A percentile compares a stretch with the other conserved stretches of the same genome.
These are phyloP conservation scores for Tupaia chinensis DNA, from an alignment of 2,113 vertebrate species.

Conservation along the genomic window DNA sequence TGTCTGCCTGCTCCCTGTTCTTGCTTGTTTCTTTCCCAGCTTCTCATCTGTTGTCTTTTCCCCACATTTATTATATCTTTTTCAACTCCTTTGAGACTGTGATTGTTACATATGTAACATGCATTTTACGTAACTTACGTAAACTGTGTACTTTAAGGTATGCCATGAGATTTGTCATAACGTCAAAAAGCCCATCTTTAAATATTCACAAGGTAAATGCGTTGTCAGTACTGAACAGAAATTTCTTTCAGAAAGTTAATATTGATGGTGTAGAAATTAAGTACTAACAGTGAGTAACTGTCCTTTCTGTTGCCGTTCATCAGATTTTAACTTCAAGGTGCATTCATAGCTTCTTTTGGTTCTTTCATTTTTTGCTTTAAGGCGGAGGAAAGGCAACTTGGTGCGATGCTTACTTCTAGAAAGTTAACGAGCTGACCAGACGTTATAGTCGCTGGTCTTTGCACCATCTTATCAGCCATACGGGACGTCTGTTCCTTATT, in stretches of 20 bases:
- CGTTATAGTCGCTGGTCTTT: not conserved
- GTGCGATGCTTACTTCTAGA: not conserved
- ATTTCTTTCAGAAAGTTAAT: not conserved
- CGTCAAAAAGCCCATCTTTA: not conserved
- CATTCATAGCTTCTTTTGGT: not conserved
- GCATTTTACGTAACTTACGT: not conserved
- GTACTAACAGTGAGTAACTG: not conserved
- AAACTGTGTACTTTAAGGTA: not conserved
- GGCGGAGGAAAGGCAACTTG: not conserved
- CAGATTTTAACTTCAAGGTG: conserved; percentile 32
- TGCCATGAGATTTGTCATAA: not conserved
- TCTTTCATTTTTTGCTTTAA: conserved; percentile 16
- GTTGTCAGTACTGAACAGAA: not conserved
- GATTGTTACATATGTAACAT: not conserved
- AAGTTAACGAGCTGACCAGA: not conserved
- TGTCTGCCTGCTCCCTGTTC: not conserved
- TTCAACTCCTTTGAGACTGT: not conserved
- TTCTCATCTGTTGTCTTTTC: conserved; percentile 44
- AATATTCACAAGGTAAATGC: not conserved
- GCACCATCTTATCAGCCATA: not conserved
- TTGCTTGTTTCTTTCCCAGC: not conserved
- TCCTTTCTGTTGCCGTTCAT: conserved; percentile 29
- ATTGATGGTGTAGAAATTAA: conserved; percentile 25
- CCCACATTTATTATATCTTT: not conserved
- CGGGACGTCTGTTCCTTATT: not conserved